Evolutionary conservation across 2,113 vertebrate species (phyloP), one percentile per base, ranked within the genome.

Genomic region (Psephotus haematonotus): DNA sequence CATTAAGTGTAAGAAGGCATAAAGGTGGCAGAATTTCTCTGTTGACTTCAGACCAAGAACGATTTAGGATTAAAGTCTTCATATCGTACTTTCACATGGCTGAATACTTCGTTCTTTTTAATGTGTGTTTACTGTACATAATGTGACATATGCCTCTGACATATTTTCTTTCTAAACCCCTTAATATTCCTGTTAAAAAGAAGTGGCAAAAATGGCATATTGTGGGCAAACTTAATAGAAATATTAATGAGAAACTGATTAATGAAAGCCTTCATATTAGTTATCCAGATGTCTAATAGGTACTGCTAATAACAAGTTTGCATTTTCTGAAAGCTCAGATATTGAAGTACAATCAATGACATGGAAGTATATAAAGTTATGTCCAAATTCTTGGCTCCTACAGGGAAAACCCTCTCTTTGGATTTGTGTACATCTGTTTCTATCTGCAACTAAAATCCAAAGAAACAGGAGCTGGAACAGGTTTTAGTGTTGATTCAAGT

Each of bases 341-440:
- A 9, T 12, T 91, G 31, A 80, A 77, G 16, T 59, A 43, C 43
- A 88, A 59, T 93, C 64, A 77, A 27, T 15, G 15, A 63, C 41
- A 77, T 39, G 46, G 35, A 86, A 20, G 35, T 20, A 2, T 37
- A 60, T 31, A 33, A 81, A 88, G 60, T 80, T 93, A 77, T 83
- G 6, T 46, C 90, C 63, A 50, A 90, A 81, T 67, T 90, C 47
- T 90, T 95, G 86, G 43, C 68, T 96, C 22, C 55, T 88, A 33
- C 29, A 23, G 47, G 39, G 18, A 67, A 92, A 77, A 43, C 11
- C 50, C 33, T 85, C 60, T 86, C 63, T 88, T 64, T 93, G 85
- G 82, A 90, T 95, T 93, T 93, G 68, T n/a, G 43, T 88, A 41
- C 80, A 62, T 95, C 80, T 96, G 60, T 81, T 95, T 88, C 80